Evolutionary conservation across 2,797 vertebrate genomes (phyloP).

Genomic region (Rhinoraja longicauda): DNA sequence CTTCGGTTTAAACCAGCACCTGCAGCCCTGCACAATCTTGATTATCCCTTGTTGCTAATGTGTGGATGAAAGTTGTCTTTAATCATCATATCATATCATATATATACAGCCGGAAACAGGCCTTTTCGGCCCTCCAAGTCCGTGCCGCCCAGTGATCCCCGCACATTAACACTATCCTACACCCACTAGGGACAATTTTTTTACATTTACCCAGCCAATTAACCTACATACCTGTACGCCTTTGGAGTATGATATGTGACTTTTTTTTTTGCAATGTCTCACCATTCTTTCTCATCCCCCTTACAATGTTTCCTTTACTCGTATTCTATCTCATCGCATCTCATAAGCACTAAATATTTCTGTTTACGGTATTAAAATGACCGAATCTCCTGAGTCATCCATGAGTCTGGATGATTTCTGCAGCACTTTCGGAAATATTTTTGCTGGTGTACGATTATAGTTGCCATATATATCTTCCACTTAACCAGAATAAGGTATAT

Average conservation of each 20-base stretch:
- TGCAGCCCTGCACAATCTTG: background rate
- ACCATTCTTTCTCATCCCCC: background rate
- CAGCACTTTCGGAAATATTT: background rate
- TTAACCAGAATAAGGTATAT: background rate
- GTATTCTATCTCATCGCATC: no score
- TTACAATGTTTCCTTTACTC: background rate
- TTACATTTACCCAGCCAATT: no score
- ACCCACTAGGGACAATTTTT: no score
- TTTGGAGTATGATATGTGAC: background rate
- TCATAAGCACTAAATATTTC: background rate
- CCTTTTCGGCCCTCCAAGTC: no score
- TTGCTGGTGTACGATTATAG: no score
- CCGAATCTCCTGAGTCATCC: background rate
- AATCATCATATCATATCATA: no score
- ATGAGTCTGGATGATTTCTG: background rate
- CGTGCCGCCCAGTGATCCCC: no score
- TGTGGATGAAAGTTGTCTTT: background rate
- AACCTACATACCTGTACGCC: no score
- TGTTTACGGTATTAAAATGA: background rate
- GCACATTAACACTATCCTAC: no score
- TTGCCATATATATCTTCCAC: background rate
- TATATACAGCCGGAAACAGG: no score
- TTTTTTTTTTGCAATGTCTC: background rate
- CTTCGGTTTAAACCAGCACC: no score
- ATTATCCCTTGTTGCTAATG: background rate